A percentile compares a stretch with the other conserved stretches of the same genome.
phyloP scores from a whole-genome alignment of 92 coral and sea anemone species.

The Actinernus sp. region DNA sequence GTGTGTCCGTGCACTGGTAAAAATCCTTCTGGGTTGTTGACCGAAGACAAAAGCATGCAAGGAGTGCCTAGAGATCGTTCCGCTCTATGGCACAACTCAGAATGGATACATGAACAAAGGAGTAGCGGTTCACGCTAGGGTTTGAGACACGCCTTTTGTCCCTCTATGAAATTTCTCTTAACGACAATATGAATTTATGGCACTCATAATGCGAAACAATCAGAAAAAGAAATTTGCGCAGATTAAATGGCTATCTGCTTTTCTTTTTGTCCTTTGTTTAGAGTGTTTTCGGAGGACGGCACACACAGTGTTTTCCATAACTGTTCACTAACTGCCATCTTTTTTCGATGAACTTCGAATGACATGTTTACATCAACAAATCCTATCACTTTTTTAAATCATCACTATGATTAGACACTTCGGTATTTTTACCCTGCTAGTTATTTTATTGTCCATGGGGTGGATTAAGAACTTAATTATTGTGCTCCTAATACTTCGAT shows the following conservation, averaged over 20 bases:
- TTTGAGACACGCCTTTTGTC: constrained; percentile 39
- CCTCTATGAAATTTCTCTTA: constrained; percentile 15
- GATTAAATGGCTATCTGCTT: too few relatives aligned
- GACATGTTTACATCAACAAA: constrained; percentile 8
- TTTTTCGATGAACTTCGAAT: too few relatives aligned
- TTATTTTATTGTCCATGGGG: background rate
- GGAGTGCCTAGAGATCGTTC: constrained; percentile 55
- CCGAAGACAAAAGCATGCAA: constrained; percentile 25
- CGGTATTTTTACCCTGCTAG: background rate
- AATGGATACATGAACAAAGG: constrained; percentile 16
- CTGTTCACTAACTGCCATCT: too few relatives aligned
- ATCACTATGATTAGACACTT: background rate
- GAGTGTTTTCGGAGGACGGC: too few relatives aligned
- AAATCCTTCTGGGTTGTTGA: constrained; percentile 36
- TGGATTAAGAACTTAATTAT: background rate
- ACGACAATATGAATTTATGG: too few relatives aligned
- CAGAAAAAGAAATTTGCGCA: too few relatives aligned
- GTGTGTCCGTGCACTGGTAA: constrained; percentile 20
- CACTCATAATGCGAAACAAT: too few relatives aligned
- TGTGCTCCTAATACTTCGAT: background rate
- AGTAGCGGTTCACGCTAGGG: constrained; percentile 37
- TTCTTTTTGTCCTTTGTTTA: too few relatives aligned
- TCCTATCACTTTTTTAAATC: background rate
- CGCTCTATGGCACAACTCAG: constrained; percentile 17
- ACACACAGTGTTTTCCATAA: too few relatives aligned